Evolutionary conservation across 2,797 vertebrate genomes (phyloP).

Genomic region (Pseudochirops corinnae): DNA sequence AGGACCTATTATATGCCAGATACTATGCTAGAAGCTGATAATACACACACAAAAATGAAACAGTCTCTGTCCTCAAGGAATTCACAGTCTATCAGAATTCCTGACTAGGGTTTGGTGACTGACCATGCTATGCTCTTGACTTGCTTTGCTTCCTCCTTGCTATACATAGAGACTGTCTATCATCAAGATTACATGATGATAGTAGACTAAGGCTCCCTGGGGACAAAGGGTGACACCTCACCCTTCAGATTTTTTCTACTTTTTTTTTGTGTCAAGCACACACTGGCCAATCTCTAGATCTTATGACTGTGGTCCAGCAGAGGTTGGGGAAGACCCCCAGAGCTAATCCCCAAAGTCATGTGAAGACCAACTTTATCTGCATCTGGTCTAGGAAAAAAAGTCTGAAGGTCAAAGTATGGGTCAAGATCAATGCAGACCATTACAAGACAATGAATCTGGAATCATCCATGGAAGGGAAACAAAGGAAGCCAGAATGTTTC

Average conservation of each 20-base stretch:
- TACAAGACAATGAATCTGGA: background rate
- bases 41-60: background rate
- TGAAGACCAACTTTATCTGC: background rate
- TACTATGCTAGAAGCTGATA: background rate
- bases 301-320: background rate
- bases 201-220: background rate
- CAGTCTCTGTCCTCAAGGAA: background rate
- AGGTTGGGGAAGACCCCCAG: background rate
- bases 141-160: background rate
- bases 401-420: background rate
- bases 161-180: background rate
- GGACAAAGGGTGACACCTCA: background rate
- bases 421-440: background rate
- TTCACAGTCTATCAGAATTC: background rate
- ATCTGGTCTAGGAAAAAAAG: background rate
- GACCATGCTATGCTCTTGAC: background rate
- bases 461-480: background rate
- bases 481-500: background rate
- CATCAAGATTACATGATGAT: background rate
- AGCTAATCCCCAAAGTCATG: background rate
- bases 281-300: background rate
- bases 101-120: background rate
- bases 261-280: background rate
- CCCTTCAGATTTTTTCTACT: constrained; percentile 24
- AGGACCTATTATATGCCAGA: background rate